phyloP scores from a whole-genome alignment of 2,888 invertebrate species.

The Tipula vernalis region DNA sequence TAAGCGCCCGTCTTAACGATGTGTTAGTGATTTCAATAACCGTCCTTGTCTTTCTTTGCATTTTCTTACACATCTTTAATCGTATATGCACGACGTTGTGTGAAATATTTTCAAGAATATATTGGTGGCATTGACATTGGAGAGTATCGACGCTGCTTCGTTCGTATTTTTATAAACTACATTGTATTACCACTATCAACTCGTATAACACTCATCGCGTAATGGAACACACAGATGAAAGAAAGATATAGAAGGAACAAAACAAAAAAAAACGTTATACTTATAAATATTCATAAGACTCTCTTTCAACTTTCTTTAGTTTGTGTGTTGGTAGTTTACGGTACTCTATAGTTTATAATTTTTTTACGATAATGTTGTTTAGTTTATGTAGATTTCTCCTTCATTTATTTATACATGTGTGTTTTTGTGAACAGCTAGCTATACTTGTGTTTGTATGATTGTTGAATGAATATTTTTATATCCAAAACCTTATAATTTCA shows the following conservation, averaged over 20 bases:
- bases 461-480: not conserved
- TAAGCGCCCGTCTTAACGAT: not conserved
- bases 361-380: not conserved
- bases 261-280: not conserved
- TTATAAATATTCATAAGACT: not conserved
- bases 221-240: not conserved
- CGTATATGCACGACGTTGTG: not conserved
- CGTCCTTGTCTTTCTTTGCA: not conserved
- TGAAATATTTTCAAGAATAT: not conserved
- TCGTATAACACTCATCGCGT: not conserved
- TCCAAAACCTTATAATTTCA: not conserved
- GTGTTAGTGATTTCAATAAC: not conserved
- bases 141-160: not conserved
- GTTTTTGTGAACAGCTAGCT: not conserved
- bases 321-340: not conserved
- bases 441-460: not conserved
- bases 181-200: not conserved
- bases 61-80: not conserved
- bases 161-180: not conserved
- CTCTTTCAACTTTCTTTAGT: not conserved
- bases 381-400: not conserved
- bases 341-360: not conserved
- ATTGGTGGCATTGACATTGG: not conserved
- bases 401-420: not conserved
- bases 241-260: not conserved